These are phyloP conservation scores for Hermatobates lingyangjiaoensis DNA, from an alignment of 1,140 invertebrate genomes.

Conservation along the genomic window DNA sequence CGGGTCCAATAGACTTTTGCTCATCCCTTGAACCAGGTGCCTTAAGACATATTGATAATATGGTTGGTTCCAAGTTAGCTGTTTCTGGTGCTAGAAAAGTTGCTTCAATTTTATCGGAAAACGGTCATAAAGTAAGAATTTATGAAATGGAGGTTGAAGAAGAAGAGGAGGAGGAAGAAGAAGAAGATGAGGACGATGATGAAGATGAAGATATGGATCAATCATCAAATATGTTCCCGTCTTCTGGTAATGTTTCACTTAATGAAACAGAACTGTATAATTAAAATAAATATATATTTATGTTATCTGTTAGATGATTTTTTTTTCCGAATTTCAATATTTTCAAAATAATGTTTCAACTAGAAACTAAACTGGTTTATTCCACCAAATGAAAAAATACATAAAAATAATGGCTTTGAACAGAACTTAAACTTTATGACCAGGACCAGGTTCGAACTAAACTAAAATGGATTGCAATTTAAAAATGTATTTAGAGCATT, in stretches of 20 bases:
- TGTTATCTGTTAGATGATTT: too few relatives aligned
- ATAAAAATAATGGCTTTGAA: too few relatives aligned
- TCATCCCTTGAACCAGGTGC: conserved; percentile 29
- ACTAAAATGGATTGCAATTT: too few relatives aligned
- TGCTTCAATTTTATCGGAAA: conserved; percentile 64
- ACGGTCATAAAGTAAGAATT: conserved; percentile 55
- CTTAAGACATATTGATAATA: conserved; percentile 41
- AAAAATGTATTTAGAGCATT: too few relatives aligned
- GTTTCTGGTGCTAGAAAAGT: conserved; percentile 78
- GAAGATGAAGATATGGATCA: conserved; percentile 35
- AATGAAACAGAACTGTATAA: too few relatives aligned
- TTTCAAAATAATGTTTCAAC: too few relatives aligned
- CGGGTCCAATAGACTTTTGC: conserved; percentile 22
- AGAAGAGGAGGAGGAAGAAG: conserved; percentile 56
- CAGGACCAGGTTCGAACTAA: too few relatives aligned
- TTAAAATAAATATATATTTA: too few relatives aligned
- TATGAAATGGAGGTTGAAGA: conserved; percentile 85
- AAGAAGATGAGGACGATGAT: conserved; percentile 78
- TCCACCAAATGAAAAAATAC: too few relatives aligned
- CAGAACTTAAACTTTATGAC: too few relatives aligned
- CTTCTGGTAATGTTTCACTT: background rate
- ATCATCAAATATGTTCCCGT: background rate
- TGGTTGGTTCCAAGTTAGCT: conserved; percentile 49
- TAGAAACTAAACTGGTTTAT: too few relatives aligned
- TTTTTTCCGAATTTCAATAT: too few relatives aligned